Evolutionary conservation across 2,113 vertebrate genomes (phyloP).

Genomic region (Gadus chalcogrammus): DNA sequence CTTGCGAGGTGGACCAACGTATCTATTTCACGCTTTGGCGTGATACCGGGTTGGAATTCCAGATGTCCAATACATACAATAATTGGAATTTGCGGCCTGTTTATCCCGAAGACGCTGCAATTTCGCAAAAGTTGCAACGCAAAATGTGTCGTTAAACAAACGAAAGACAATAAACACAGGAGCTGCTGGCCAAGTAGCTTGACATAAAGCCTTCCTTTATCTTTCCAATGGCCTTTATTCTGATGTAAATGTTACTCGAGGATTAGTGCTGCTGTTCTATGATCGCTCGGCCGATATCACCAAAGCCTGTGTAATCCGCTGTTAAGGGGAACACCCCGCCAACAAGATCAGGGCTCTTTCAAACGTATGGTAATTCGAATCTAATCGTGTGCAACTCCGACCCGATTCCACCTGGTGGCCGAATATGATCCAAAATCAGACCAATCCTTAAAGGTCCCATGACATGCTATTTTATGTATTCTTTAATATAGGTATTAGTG

Average conservation of each 20-base stretch:
- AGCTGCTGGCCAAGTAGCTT: not conserved
- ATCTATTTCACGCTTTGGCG: too few species aligned
- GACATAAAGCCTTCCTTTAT: not conserved
- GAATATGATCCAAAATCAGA: not conserved
- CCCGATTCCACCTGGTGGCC: not conserved
- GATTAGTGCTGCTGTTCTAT: conserved; percentile 10
- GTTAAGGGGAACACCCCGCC: not conserved
- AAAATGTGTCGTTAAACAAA: not conserved
- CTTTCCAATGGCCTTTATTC: conserved; percentile 1
- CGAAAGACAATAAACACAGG: not conserved
- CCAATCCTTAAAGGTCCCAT: too few species aligned
- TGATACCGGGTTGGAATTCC: not conserved
- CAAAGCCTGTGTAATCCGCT: conserved; percentile 8
- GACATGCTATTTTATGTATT: too few species aligned
- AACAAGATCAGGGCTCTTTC: not conserved
- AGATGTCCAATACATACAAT: not conserved
- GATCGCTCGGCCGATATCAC: conserved; percentile 6
- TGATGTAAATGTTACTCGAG: conserved; percentile 5
- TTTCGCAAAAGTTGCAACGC: too few species aligned
- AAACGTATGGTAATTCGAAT: not conserved
- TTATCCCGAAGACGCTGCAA: too few species aligned
- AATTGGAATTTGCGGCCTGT: not conserved
- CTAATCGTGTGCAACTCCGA: not conserved
- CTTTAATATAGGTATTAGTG: too few species aligned
- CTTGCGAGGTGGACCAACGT: too few species aligned